Conservation (phyloP, 1,140 invertebrate genomes). For the Macrostomum lignano region DNA sequence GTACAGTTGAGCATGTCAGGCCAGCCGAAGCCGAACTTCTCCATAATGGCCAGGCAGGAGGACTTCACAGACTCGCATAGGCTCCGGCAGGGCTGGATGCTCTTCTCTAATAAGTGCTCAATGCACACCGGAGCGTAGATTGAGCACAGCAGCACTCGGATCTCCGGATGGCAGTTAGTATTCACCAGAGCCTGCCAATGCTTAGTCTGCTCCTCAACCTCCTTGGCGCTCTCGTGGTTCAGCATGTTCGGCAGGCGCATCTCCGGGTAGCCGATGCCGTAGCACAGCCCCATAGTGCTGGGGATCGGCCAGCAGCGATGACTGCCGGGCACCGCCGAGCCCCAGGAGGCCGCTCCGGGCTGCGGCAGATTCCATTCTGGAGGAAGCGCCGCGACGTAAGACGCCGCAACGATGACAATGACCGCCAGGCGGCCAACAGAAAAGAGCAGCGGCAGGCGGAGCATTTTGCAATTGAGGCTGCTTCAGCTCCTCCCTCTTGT, state of each 20-base stretch:
- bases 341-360: too few species aligned
- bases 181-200: conserved; percentile 38
- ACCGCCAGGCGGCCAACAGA: too few species aligned
- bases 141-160: conserved; percentile 42
- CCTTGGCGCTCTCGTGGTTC: conserved; percentile 38
- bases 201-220: conserved; percentile 34
- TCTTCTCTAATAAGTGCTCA: conserved; percentile 10
- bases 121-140: conserved; percentile 41
- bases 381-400: too few species aligned
- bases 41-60: conserved; percentile 36
- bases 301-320: conserved; percentile 7
- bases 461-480: too few species aligned
- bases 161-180: conserved; percentile 38
- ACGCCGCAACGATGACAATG: too few species aligned
- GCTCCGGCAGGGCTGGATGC: conserved; percentile 31
- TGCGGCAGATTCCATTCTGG: too few species aligned
- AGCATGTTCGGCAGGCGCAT: conserved; percentile 43
- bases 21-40: conserved; percentile 38
- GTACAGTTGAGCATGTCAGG: conserved; percentile 39
- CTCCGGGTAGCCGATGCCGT: conserved; percentile 36
- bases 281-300: background rate
- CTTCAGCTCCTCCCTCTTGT: too few species aligned
- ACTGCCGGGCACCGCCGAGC: too few species aligned
- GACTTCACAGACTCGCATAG: conserved; percentile 36
- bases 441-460: too few species aligned